Evolutionary conservation across 1,140 invertebrate genomes (phyloP).

Genomic region (Drosophila paulistorum): DNA sequence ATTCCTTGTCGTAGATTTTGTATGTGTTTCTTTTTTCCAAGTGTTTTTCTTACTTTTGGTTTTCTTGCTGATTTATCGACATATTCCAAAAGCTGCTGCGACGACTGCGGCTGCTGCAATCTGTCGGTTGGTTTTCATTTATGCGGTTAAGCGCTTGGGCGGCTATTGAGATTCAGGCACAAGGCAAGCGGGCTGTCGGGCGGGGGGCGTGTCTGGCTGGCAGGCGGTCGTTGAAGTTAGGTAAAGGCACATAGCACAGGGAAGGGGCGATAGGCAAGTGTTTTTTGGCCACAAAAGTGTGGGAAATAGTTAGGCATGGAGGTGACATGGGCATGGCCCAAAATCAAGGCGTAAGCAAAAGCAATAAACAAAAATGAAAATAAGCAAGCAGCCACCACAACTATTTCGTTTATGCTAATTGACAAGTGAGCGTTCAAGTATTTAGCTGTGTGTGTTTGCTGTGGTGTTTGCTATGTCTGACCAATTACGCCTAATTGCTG

Average conservation of each 20-base stretch:
- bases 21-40: too few relatives aligned
- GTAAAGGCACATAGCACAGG: background rate
- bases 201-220: background rate
- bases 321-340: constrained; percentile 11
- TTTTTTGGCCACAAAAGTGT: constrained; percentile 29
- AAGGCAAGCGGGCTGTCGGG: constrained; percentile 14
- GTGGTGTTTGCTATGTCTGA: constrained; percentile 37
- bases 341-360: constrained; percentile 3
- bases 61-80: constrained; percentile 43
- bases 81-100: constrained; percentile 34
- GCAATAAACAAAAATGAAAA: constrained; percentile 28
- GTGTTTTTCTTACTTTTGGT: constrained; percentile 8
- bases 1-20: background rate
- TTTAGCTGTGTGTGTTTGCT: constrained; percentile 12
- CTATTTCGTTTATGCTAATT: constrained; percentile 57
- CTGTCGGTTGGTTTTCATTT: constrained; percentile 30
- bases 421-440: constrained; percentile 26
- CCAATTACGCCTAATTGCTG: constrained; percentile 67
- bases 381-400: constrained; percentile 22
- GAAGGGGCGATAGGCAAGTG: background rate
- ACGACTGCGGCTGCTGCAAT: constrained; percentile 17
- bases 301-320: constrained; percentile 27
- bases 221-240: too few relatives aligned
- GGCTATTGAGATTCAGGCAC: constrained; percentile 45
- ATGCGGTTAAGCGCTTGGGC: constrained; percentile 51